phyloP scores from a whole-genome alignment of 2,888 invertebrate species.

The Pimpla rufipes region DNA sequence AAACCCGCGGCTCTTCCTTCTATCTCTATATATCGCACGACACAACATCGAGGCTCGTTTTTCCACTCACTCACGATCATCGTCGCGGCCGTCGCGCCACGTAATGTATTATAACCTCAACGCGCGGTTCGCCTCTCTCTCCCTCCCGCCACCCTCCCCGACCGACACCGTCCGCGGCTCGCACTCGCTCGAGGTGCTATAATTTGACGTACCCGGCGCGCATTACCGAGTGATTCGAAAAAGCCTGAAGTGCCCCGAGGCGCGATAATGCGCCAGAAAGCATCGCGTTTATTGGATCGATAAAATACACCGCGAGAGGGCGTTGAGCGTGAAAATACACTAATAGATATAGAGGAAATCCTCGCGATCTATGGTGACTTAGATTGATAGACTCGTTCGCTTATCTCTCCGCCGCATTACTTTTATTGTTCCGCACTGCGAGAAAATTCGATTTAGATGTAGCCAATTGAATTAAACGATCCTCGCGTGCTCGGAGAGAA shows the following conservation, averaged over 20 bases:
- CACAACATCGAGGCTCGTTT: slow-evolving; percentile 57
- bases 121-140: too few relatives aligned
- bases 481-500: too few relatives aligned
- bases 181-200: slow-evolving; percentile 29
- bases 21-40: slow-evolving; percentile 26
- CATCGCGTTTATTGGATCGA: slow-evolving; percentile 72
- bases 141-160: neutral
- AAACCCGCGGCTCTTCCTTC: slow-evolving; percentile 30
- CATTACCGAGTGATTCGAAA: slow-evolving; percentile 56
- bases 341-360: slow-evolving; percentile 63
- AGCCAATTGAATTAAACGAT: neutral
- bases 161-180: neutral
- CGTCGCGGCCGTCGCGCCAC: slow-evolving; percentile 50
- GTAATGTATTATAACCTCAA: slow-evolving; percentile 66
- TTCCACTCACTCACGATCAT: slow-evolving; percentile 54
- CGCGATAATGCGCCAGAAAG: slow-evolving; percentile 65
- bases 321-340: slow-evolving; percentile 60
- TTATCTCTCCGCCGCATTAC: neutral
- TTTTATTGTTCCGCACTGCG: neutral
- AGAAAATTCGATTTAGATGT: neutral
- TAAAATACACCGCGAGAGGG: slow-evolving; percentile 47
- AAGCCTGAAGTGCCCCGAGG: slow-evolving; percentile 42
- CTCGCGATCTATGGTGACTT: slow-evolving; percentile 31
- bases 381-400: slow-evolving; percentile 36
- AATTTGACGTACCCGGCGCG: slow-evolving; percentile 51